phyloP scores from a whole-genome alignment of 2,888 invertebrate genomes.

The Ferrisia virgata region DNA sequence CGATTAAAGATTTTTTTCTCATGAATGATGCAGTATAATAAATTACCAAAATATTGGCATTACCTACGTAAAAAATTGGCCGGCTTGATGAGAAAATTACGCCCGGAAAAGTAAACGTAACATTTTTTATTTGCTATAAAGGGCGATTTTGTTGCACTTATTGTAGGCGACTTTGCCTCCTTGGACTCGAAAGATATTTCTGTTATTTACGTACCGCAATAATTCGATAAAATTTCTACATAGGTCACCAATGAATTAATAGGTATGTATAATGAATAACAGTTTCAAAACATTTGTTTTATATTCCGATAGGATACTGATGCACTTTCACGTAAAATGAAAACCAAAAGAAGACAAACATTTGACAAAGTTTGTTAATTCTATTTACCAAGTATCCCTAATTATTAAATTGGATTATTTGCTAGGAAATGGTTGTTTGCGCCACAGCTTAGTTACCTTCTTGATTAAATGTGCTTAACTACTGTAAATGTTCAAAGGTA shows the following conservation, averaged over 20 bases:
- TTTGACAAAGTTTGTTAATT: constrained; percentile 12
- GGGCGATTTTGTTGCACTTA: not conserved
- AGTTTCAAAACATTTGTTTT: constrained; percentile 6
- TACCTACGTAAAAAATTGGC: no score
- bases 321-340: not conserved
- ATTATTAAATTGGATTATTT: constrained; percentile 27
- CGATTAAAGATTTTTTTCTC: no score
- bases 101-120: no score
- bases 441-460: not conserved
- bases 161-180: no score
- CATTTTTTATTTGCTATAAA: no score
- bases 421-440: constrained; percentile 16
- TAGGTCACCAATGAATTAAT: not conserved
- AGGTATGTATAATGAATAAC: not conserved
- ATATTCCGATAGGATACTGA: not conserved
- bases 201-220: not conserved
- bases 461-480: constrained; percentile 10
- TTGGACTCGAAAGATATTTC: no score
- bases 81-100: no score
- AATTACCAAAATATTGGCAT: no score
- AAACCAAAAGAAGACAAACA: constrained; percentile 17
- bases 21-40: no score
- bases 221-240: not conserved
- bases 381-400: constrained; percentile 10
- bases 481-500: constrained; percentile 14